Conservation (phyloP, 2,797 vertebrate species). For the Platyrinchus mystaceus region DNA sequence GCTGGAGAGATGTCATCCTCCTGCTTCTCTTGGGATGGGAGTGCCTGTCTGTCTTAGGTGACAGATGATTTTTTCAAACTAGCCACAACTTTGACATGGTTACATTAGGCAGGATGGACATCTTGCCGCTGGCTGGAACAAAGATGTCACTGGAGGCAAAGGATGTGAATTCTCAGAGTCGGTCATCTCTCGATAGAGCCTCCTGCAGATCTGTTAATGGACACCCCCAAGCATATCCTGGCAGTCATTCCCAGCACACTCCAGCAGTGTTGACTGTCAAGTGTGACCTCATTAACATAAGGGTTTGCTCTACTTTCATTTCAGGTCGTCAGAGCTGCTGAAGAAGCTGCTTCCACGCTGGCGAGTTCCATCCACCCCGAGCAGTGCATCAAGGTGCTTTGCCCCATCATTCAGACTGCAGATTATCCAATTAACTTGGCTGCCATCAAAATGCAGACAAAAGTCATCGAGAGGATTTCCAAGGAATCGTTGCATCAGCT, state of each 20-base stretch:
- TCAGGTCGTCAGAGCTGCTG: constrained; percentile 95
- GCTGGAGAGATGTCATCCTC: not conserved
- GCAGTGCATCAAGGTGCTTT: constrained; percentile 98
- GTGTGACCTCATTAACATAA: not conserved
- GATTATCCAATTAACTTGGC: constrained; percentile 98
- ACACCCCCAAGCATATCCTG: not conserved
- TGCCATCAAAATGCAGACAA: constrained; percentile 98
- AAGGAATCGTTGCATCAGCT: constrained; percentile 91
- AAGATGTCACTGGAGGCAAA: not conserved
- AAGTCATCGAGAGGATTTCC: constrained; percentile 93
- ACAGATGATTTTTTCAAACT: not conserved
- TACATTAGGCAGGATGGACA: not conserved
- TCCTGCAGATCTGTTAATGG: not conserved
- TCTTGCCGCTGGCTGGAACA: not conserved
- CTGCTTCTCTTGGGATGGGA: not conserved
- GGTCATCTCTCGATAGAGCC: accelerated
- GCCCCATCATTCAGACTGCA: constrained; percentile 96
- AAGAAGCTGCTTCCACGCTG: constrained; percentile 92
- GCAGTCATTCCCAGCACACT: not conserved
- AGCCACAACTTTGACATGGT: not conserved
- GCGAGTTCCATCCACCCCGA: constrained; percentile 95
- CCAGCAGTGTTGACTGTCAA: not conserved
- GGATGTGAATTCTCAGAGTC: not conserved
- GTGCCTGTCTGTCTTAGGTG: not conserved
- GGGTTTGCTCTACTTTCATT: not conserved